Evolutionary conservation across 2,113 vertebrate species (phyloP), one percentile per base, ranked within the genome.

Genomic region (Spheniscus mendiculus): DNA sequence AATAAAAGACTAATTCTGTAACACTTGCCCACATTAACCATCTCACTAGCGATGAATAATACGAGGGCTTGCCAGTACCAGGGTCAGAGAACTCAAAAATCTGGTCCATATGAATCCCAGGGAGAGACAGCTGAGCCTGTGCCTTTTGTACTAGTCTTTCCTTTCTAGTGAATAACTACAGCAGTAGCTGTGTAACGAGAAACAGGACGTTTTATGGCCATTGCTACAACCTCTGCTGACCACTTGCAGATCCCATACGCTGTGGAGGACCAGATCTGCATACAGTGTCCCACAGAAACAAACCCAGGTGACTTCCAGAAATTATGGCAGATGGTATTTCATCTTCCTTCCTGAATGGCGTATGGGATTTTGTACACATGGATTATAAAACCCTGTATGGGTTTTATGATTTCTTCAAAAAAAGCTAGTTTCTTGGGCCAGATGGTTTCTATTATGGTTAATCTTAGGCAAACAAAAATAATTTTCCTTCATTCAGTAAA

Each of bases 381-480:
- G 71, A 83, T 91, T 83, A 38, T 52, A 93, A 95, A 89, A 89
- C 29, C 45, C 18, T 61, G 10, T 18, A 23, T 71, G 47, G 12
- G 27, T 74, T 86, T 95, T 89, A 79, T 53, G 61, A 76, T 86
- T 79, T 94, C 66, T 83, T 90, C 55, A 32, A 32, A 78, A 95
- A 84, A 22, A 82, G 9, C 23, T 71, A 27, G 50, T 86, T 79
- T 42, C 70, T 91, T 26, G 52, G 72, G 32, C 70, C 87, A 83
- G n/a, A 67, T 87, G 44, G 62, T 86, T 91, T 80, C 66, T 80
- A 12, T 86, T 94, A 58, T 36, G 25, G 20, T 65, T 92, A 56
- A 61, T 85, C 45, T 74, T 89, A 47, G 44, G 44, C 49, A 87
- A 80, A 91, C 42, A 76, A 71, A 89, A 80, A 49, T 45, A 36